A percentile compares a stretch with the other conserved stretches of the same genome.
phyloP scores from a whole-genome alignment of 2,113 vertebrate genomes.

The Natator depressus region DNA sequence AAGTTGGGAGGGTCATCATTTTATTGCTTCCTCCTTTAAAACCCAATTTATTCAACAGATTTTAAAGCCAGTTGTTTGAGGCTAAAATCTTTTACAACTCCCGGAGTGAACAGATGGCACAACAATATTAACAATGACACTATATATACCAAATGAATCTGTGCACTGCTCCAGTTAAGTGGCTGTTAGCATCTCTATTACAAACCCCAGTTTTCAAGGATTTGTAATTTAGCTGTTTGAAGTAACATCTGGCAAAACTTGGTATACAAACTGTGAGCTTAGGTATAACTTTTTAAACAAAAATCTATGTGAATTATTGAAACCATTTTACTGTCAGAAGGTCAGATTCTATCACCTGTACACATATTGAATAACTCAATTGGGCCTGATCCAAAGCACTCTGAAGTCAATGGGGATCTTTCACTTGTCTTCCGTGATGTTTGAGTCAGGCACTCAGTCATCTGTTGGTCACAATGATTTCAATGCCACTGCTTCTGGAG shows the following conservation, averaged over 20 bases:
- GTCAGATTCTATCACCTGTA: background rate
- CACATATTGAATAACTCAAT: background rate
- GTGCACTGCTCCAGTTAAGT: conserved; percentile 70
- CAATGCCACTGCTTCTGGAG: rapidly evolving
- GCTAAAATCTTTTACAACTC: conserved; percentile 62
- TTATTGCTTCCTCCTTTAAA: conserved; percentile 62
- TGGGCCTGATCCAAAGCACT: background rate
- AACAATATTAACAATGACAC: conserved; percentile 68
- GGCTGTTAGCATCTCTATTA: conserved; percentile 72
- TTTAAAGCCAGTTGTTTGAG: conserved; percentile 47
- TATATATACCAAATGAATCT: conserved; percentile 60
- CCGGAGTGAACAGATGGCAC: conserved; percentile 69
- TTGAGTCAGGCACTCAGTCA: rapidly evolving
- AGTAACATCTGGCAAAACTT: conserved; percentile 71
- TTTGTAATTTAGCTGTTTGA: conserved; percentile 68
- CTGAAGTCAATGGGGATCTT: background rate
- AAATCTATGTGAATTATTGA: background rate
- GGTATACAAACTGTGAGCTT: background rate
- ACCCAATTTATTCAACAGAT: conserved; percentile 35
- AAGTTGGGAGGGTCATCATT: background rate
- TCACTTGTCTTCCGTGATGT: background rate
- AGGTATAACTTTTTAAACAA: background rate
- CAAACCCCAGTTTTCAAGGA: conserved; percentile 62
- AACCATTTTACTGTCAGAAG: background rate
- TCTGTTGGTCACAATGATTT: rapidly evolving